Evolutionary conservation across 2,113 vertebrate genomes (phyloP).

Genomic region (Chunga burmeisteri): DNA sequence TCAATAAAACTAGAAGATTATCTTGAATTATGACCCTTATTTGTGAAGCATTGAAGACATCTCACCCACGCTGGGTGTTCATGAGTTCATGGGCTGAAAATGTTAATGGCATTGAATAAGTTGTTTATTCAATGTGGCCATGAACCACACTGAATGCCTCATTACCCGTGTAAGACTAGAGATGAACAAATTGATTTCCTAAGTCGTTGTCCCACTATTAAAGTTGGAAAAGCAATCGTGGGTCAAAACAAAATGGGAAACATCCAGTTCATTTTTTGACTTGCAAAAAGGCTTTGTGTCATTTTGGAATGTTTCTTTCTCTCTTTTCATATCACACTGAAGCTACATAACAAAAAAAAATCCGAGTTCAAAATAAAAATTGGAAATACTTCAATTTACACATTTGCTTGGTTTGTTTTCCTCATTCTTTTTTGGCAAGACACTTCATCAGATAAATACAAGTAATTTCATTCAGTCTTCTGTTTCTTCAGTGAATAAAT

Average conservation of each 20-base stretch:
- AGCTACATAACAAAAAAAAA: not conserved
- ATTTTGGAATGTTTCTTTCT: not conserved
- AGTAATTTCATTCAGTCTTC: not conserved
- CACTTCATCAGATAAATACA: not conserved
- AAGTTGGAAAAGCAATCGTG: not conserved
- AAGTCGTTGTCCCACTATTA: not conserved
- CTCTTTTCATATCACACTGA: not conserved
- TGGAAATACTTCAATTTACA: not conserved
- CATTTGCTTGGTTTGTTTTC: not conserved
- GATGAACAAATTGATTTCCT: constrained; percentile 27
- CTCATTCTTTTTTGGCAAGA: not conserved
- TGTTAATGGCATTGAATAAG: not conserved
- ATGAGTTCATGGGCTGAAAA: not conserved
- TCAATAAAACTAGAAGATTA: not conserved
- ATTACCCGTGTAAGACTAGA: constrained; percentile 1
- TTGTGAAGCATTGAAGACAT: not conserved
- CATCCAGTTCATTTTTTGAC: not conserved
- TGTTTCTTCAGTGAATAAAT: not conserved
- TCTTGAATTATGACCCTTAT: not conserved
- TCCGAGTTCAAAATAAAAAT: not conserved
- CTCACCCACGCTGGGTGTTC: not conserved
- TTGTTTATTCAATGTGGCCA: constrained; percentile 1
- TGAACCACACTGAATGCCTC: constrained; percentile 3
- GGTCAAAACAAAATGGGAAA: not conserved
- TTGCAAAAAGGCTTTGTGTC: not conserved